Base-by-base conservation (phyloP, 1,140 invertebrate genomes). In the Thaumatotibia leucotreta region DNA sequence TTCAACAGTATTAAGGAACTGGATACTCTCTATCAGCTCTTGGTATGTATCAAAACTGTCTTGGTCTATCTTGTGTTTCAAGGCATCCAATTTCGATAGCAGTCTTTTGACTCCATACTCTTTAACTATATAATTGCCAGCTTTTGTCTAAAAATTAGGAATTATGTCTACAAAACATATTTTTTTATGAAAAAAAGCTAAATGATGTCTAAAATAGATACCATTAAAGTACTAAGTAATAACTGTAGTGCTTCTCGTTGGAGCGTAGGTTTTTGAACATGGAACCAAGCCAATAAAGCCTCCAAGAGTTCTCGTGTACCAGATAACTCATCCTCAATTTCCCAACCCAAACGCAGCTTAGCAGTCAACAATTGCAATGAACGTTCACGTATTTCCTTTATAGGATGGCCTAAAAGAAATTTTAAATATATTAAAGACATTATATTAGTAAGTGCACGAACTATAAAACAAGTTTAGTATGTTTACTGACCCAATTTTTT, bases 371-470 rank as follows among this genome's bases (percentile, higher is more conserved):
- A 62, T 32, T 86, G 72, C 5, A 90, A 65, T 4, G 88, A 78
- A 4, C 88, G 76, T 65, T 90, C 86, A 64, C 88, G 80, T 64
- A 90, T 90, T 79, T 90, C 88, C 73, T 77, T 84, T 23, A 90
- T 61, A 6, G 86, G 88, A 65, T 90, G 84, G 70, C 71, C 88
- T 83, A 61, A 64, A 74, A 77, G 24, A 50, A 17, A 17, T 24
- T 24, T 50, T 31, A 61, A 31, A 50, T 29, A 45, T 5, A 50
- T n/a, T 39, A 39, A 6, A 14, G 39, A 23, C 20, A 24, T 50
- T 27, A 49, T 1, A 29, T n/a, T 22, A n/a, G 14, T 8, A 64
- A 4, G n/a, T 17, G 17, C 39, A 45, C 17, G 8, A 2, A n/a
- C 4, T 9, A 1, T 20, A 45, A n/a, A n/a, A n/a, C n/a, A n/a